Conservation (phyloP, 2,113 vertebrate species). For the Megaceryle torquata region DNA sequence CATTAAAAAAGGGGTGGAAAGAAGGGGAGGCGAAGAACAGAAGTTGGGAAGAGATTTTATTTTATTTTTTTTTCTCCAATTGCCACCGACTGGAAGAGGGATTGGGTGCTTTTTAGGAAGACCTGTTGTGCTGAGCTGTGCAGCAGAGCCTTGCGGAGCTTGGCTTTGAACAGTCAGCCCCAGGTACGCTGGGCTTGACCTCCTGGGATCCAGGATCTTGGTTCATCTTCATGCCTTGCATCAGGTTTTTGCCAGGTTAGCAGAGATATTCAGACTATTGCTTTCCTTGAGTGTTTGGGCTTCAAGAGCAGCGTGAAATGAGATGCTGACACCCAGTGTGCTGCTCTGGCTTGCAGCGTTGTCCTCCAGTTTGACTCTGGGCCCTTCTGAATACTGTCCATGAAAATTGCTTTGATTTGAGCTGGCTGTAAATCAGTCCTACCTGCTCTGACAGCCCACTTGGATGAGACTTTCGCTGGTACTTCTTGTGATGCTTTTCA, state of each 20-base stretch:
- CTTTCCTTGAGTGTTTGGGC: background rate
- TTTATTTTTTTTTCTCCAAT: background rate
- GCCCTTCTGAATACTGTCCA: background rate
- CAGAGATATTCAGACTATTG: background rate
- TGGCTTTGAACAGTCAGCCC: background rate
- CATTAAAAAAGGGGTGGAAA: background rate
- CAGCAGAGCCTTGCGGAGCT: background rate
- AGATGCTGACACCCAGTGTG: background rate
- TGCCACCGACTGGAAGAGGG: background rate
- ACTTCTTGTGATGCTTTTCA: background rate
- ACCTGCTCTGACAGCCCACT: background rate
- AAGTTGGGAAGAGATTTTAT: too few species aligned
- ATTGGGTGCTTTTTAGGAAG: background rate
- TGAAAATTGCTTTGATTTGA: background rate
- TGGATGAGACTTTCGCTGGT: background rate
- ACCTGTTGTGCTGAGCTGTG: background rate
- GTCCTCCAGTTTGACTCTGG: background rate
- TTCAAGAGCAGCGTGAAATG: background rate
- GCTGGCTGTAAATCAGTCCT: background rate
- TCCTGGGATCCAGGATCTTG: background rate
- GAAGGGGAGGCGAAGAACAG: too few species aligned
- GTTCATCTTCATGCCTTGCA: background rate
- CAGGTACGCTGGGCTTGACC: background rate
- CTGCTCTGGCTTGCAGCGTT: background rate
- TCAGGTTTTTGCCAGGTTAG: background rate